These are phyloP conservation scores for Cryptocephalus primarius DNA, from an alignment of 2,888 invertebrate species.

Conservation along the genomic window DNA sequence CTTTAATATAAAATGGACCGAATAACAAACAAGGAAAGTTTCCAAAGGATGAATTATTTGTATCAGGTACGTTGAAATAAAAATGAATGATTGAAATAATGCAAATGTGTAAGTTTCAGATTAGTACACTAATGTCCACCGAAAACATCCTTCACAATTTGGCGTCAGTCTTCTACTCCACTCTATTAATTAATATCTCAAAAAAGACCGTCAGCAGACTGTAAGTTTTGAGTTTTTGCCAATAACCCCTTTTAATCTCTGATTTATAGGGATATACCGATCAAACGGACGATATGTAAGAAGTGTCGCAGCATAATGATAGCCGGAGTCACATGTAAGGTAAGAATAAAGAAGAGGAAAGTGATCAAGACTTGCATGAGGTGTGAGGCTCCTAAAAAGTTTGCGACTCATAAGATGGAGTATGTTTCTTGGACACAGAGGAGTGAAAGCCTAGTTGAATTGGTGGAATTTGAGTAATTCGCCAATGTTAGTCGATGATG, in stretches of 20 bases:
- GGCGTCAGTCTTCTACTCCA: slow-evolving; percentile 26
- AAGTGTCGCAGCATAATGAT: slow-evolving; percentile 39
- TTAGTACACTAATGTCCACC: slow-evolving; percentile 18
- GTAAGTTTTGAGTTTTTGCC: slow-evolving; percentile 23
- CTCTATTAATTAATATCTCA: slow-evolving; percentile 28
- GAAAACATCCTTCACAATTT: slow-evolving; percentile 14
- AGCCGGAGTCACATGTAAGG: slow-evolving; percentile 41
- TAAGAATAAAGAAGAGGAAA: slow-evolving; percentile 39
- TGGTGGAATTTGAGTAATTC: too few relatives aligned
- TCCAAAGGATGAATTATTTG: slow-evolving; percentile 58
- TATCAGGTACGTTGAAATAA: slow-evolving; percentile 44
- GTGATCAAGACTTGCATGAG: slow-evolving; percentile 37
- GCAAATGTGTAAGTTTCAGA: slow-evolving; percentile 15
- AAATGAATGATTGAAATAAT: too few relatives aligned
- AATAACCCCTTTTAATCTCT: slow-evolving; percentile 1
- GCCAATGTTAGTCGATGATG: too few relatives aligned
- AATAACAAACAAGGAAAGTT: slow-evolving; percentile 42
- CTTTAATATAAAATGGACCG: too few relatives aligned
- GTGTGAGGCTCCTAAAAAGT: slow-evolving; percentile 34
- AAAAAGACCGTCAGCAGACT: slow-evolving; percentile 34
- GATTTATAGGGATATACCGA: slow-evolving; percentile 37
- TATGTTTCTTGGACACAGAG: too few relatives aligned
- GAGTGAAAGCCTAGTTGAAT: too few relatives aligned
- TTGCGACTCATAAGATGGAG: slow-evolving; percentile 9
- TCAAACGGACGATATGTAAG: slow-evolving; percentile 46